These are phyloP conservation scores for Microcebus griseorufus DNA, from an alignment of 2,113 vertebrate genomes.

Conservation along the genomic window DNA sequence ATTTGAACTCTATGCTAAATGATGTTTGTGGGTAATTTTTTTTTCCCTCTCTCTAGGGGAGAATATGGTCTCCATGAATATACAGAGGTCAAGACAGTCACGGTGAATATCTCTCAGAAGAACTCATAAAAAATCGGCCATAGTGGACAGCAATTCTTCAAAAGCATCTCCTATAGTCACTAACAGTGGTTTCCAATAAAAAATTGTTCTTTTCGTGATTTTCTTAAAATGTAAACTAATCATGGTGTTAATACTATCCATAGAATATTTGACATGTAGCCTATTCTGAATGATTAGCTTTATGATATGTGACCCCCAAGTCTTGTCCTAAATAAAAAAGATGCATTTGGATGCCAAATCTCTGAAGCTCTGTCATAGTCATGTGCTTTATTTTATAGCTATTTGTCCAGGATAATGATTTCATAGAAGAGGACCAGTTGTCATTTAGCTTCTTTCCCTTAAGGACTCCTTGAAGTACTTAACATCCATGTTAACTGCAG, in stretches of 20 bases:
- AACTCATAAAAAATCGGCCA: constrained; percentile 86
- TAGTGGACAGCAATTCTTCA: background rate
- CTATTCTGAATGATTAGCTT: constrained; percentile 51
- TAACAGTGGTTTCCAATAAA: background rate
- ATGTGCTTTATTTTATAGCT: constrained; percentile 25
- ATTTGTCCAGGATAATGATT: constrained; percentile 26
- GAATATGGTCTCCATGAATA: constrained; percentile 93
- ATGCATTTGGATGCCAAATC: background rate
- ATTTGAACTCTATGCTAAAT: constrained; percentile 51
- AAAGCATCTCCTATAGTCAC: constrained; percentile 21
- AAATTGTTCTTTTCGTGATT: constrained; percentile 56
- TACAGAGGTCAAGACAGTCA: constrained; percentile 93
- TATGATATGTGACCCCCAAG: constrained; percentile 25
- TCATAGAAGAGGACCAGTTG: constrained; percentile 15
- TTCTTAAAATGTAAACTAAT: constrained; percentile 37
- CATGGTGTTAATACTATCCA: constrained; percentile 39
- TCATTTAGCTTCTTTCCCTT: constrained; percentile 46
- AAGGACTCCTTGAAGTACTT: constrained; percentile 66
- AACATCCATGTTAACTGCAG: constrained; percentile 11
- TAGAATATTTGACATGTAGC: constrained; percentile 54
- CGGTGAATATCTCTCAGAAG: constrained; percentile 92
- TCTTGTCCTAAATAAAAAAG: background rate
- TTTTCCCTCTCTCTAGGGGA: constrained; percentile 84
- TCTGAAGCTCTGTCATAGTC: constrained; percentile 29
- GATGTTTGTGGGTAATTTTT: constrained; percentile 26